Conservation (phyloP, 2,888 invertebrate genomes). For the Acronicta psi region DNA sequence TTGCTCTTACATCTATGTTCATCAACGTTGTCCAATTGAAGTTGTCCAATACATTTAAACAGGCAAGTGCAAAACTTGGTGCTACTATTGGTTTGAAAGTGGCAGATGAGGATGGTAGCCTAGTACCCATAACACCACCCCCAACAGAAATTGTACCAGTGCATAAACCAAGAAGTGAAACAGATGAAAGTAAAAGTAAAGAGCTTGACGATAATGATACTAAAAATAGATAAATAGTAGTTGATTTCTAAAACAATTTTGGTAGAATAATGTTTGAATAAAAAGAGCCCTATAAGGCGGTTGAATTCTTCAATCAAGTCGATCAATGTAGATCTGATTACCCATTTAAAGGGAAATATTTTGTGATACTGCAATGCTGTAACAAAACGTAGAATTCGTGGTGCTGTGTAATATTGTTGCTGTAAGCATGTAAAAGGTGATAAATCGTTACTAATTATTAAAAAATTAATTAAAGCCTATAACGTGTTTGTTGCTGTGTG, state of each 20-base stretch:
- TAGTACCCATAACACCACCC: constrained; percentile 82
- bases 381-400: constrained; percentile 26
- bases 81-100: constrained; percentile 94
- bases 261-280: constrained; percentile 24
- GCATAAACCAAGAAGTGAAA: constrained; percentile 74
- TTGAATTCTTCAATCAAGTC: constrained; percentile 17
- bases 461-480: constrained; percentile 57
- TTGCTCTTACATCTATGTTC: constrained; percentile 98
- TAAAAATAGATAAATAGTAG: constrained; percentile 72
- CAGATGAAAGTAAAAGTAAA: constrained; percentile 68
- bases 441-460: constrained; percentile 67
- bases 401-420: constrained; percentile 38
- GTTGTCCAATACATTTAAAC: constrained; percentile 93
- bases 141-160: constrained; percentile 80
- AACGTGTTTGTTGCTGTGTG: constrained; percentile 70
- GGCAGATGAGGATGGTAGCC: constrained; percentile 91
- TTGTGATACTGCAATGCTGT: constrained; percentile 25
- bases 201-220: constrained; percentile 67
- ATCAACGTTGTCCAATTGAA: constrained; percentile 98
- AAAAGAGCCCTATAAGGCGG: constrained; percentile 9
- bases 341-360: constrained; percentile 22
- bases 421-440: constrained; percentile 42
- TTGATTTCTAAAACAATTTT: constrained; percentile 11
- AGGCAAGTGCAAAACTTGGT: constrained; percentile 95
- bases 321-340: constrained; percentile 12